These are phyloP conservation scores for Discoglossus pictus DNA, from an alignment of 2,797 vertebrate genomes.

Conservation along the genomic window DNA sequence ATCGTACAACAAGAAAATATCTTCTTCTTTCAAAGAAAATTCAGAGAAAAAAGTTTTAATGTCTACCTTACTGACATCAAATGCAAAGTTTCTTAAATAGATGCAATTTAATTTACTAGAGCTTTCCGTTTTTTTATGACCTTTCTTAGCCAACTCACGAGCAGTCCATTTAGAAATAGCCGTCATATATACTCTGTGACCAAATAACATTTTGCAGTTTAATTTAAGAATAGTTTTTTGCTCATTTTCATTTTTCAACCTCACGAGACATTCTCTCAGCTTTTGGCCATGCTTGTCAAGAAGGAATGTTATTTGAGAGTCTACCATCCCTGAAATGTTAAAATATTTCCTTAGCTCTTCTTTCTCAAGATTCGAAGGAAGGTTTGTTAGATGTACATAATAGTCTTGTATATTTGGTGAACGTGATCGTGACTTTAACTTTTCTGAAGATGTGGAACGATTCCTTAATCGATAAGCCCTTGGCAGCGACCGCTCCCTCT, in stretches of 20 bases:
- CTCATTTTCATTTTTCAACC: constrained; percentile 80
- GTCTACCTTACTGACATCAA: constrained; percentile 91
- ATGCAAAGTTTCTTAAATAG: constrained; percentile 88
- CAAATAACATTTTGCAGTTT: no score
- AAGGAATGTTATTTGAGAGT: constrained; percentile 85
- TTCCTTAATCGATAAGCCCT: background rate
- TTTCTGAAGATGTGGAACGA: background rate
- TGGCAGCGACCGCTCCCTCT: background rate
- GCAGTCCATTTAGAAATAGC: constrained; percentile 87
- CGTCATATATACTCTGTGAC: constrained; percentile 76
- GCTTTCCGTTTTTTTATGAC: constrained; percentile 40
- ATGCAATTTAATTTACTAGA: constrained; percentile 64
- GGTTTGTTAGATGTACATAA: constrained; percentile 88
- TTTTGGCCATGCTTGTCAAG: constrained; percentile 70
- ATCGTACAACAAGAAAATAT: constrained; percentile 83
- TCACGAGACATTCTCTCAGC: constrained; percentile 79
- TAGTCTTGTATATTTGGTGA: constrained; percentile 72
- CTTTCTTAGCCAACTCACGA: no score
- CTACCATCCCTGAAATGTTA: constrained; percentile 70
- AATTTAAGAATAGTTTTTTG: no score
- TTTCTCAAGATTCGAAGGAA: constrained; percentile 76
- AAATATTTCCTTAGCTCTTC: constrained; percentile 84
- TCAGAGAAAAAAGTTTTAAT: constrained; percentile 88
- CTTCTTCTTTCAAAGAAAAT: constrained; percentile 80
- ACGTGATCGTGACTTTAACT: background rate